Conservation (phyloP, 2,888 invertebrate genomes). For the Agonopterix heracliana region DNA sequence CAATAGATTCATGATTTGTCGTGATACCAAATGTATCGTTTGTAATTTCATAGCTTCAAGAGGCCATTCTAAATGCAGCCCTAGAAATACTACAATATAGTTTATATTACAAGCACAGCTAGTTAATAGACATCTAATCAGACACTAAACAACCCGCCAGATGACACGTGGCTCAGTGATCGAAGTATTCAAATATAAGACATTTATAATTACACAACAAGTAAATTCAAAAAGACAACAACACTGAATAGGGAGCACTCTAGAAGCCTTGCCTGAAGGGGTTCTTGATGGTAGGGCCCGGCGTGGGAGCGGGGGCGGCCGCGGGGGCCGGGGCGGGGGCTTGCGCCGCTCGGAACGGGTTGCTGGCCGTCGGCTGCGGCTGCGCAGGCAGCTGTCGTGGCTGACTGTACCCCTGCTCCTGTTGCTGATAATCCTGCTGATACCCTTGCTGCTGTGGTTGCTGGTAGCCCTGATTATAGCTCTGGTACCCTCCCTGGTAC, state of each 20-base stretch:
- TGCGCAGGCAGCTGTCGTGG: constrained; percentile 49
- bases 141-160: constrained; percentile 50
- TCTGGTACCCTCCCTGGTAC: constrained; percentile 48
- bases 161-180: constrained; percentile 65
- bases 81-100: constrained; percentile 27
- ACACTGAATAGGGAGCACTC: constrained; percentile 51
- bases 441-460: constrained; percentile 51
- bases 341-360: constrained; percentile 53
- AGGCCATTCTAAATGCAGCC: constrained; percentile 18
- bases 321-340: constrained; percentile 28
- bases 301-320: constrained; percentile 50
- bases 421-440: constrained; percentile 52
- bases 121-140: constrained; percentile 57
- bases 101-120: constrained; percentile 50
- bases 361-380: constrained; percentile 61
- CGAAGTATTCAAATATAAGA: constrained; percentile 54
- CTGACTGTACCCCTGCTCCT: constrained; percentile 53
- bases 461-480: constrained; percentile 64
- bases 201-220: constrained; percentile 75
- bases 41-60: neutral
- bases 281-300: constrained; percentile 76
- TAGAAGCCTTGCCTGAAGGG: constrained; percentile 90
- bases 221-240: constrained; percentile 68
- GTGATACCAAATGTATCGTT: neutral
- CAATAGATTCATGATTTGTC: too few species aligned